Percentiles rank a stretch among this genome's conserved stretches.
These are phyloP conservation scores for Pongo pygmaeus DNA, from an alignment of 2,113 vertebrate species.

Conservation along the genomic window DNA sequence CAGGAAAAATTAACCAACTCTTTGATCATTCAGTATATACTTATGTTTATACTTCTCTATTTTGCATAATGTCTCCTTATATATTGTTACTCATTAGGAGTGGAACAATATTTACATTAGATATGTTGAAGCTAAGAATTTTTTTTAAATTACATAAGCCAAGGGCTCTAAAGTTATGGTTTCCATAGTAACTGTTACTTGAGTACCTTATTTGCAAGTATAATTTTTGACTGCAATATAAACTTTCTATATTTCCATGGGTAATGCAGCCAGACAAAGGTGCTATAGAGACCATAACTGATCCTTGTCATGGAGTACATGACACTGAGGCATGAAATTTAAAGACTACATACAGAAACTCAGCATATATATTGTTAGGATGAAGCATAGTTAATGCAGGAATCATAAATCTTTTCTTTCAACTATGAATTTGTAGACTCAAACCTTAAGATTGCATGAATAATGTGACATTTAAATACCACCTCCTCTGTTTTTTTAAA, in stretches of 20 bases:
- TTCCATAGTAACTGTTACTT: slow-evolving; percentile 34
- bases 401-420: slow-evolving; percentile 50
- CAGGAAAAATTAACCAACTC: background rate
- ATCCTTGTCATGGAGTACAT: background rate
- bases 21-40: background rate
- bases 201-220: slow-evolving; percentile 33
- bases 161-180: background rate
- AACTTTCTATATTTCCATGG: slow-evolving; percentile 35
- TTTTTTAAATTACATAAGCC: background rate
- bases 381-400: background rate
- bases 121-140: background rate
- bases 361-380: background rate
- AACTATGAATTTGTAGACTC: slow-evolving; percentile 53
- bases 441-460: slow-evolving; percentile 63
- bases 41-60: background rate
- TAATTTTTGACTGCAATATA: slow-evolving; percentile 20
- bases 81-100: slow-evolving; percentile 1
- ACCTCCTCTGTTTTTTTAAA: slow-evolving; percentile 64
- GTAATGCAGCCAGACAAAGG: slow-evolving; percentile 10
- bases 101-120: slow-evolving; percentile 16
- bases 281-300: slow-evolving; percentile 50
- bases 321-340: background rate
- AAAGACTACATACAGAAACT: slow-evolving; percentile 32
- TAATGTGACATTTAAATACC: slow-evolving; percentile 77
- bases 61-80: slow-evolving; percentile 1